Base-by-base conservation (phyloP, 2,797 vertebrate genomes). In the Melanogrammus aeglefinus region DNA sequence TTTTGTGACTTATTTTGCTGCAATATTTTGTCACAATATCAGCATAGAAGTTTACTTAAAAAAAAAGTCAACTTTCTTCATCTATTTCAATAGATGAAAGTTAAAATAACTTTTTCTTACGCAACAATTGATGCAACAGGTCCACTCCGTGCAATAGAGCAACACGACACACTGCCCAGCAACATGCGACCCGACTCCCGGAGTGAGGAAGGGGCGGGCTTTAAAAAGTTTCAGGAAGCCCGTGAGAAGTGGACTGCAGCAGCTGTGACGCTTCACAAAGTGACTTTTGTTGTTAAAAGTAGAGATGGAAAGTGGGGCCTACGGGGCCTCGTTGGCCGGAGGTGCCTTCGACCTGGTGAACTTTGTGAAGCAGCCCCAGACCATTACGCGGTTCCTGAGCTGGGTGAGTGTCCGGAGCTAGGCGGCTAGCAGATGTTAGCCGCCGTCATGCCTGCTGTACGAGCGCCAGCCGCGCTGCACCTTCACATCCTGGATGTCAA, bases 241-340 rank as follows among this genome's bases (percentile, higher is more conserved):
- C 27, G 16, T 8, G n/a, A 71, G 18, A 72, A 85, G 82, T 16
- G 18, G 6, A n/a, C 51, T 14, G 18, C 4, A 3, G 16, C 44
- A 47, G 51, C 51, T 57, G 51, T 57, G 51, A 57, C 21, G n/a
- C 4, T 66, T 66, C n/a, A 66, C 7, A 8, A 66, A 21, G 57
- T 2, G 7, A 66, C 57, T 66, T 57, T 57, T 6, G 51, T 57
- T n/a, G 51, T 57, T 57, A 27, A 35, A 31, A 72, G 1, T 6
- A 35, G 79, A 82, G 44, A 95, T 95, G 94, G 90, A 94, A 81
- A 51, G 86, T 77, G 88, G 87, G 4, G 94, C 92, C 36, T 95
- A 94, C 57, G 94, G 94, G 3, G 92, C 92, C 33, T 92, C 94
- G 51, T 63, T 95, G 86, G 91, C 94, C 21, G 94, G 94, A 0